Percentiles rank a stretch among this genome's conserved stretches.
These are phyloP conservation scores for Acleris literana DNA, from an alignment of 2,888 invertebrate genomes.

Conservation along the genomic window DNA sequence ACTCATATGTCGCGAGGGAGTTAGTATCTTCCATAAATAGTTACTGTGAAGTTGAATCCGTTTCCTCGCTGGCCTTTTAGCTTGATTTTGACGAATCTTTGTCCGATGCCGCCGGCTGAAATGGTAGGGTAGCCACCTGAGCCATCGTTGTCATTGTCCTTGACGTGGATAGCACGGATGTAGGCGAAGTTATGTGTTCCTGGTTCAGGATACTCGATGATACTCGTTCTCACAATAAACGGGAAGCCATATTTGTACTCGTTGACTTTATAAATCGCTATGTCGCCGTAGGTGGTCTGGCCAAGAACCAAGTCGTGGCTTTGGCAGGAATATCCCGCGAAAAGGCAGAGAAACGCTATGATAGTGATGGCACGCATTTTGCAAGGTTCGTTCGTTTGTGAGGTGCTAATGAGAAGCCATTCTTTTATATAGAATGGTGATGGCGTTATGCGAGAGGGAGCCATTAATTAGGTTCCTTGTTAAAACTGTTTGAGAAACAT, in stretches of 20 bases:
- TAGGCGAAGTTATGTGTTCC: slow-evolving; percentile 65
- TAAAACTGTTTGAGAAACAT: not conserved
- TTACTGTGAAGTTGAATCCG: slow-evolving; percentile 74
- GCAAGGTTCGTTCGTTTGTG: slow-evolving; percentile 64
- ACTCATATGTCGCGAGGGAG: slow-evolving; percentile 34
- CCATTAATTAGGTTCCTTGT: slow-evolving; percentile 5
- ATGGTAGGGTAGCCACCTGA: slow-evolving; percentile 68
- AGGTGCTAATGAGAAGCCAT: slow-evolving; percentile 54
- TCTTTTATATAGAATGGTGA: slow-evolving; percentile 66
- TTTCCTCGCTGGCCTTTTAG: slow-evolving; percentile 68
- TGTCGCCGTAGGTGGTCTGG: slow-evolving; percentile 66
- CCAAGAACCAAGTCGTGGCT: slow-evolving; percentile 69
- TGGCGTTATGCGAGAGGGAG: slow-evolving; percentile 52
- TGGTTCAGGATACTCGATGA: slow-evolving; percentile 66
- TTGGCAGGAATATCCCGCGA: slow-evolving; percentile 56
- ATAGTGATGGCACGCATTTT: slow-evolving; percentile 62
- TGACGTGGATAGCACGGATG: slow-evolving; percentile 66
- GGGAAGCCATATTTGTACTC: slow-evolving; percentile 74
- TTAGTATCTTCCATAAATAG: slow-evolving; percentile 72
- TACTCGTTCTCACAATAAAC: slow-evolving; percentile 59
- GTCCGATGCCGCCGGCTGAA: slow-evolving; percentile 71
- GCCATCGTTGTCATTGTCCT: slow-evolving; percentile 66
- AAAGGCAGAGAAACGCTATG: slow-evolving; percentile 53
- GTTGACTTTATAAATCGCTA: slow-evolving; percentile 61
- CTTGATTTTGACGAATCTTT: slow-evolving; percentile 70